A percentile compares a stretch with the other conserved stretches of the same genome.
Evolutionary conservation across 2,888 invertebrate genomes (phyloP).

Genomic region (Aphrophora alni): DNA sequence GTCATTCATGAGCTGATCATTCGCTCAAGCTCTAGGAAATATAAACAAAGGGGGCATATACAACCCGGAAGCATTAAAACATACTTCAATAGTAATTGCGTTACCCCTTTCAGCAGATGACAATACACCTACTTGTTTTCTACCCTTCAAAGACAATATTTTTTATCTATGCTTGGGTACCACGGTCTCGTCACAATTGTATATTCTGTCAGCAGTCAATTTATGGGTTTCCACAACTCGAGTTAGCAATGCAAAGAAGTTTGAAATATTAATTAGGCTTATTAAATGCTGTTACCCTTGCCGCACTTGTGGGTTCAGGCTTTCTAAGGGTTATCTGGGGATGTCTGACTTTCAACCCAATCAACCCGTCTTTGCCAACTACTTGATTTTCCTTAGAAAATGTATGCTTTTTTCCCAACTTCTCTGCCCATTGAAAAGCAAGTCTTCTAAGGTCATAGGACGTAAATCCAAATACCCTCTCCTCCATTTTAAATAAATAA

Average conservation of each 20-base stretch:
- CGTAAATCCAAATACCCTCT: no score
- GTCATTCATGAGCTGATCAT: conserved; percentile 49
- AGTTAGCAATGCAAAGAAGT: conserved; percentile 44
- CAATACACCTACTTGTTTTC: conserved; percentile 42
- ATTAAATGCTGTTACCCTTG: conserved; percentile 48
- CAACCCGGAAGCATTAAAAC: conserved; percentile 47
- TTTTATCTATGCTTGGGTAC: conserved; percentile 47
- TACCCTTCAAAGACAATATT: conserved; percentile 46
- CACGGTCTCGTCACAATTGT: conserved; percentile 50
- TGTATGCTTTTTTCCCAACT: no score
- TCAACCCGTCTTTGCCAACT: no score
- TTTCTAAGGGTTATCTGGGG: no score
- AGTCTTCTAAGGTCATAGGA: no score
- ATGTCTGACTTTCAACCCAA: no score
- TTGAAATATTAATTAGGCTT: conserved; percentile 44
- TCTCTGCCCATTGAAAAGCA: no score
- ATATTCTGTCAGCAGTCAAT: conserved; percentile 48
- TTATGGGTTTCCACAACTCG: conserved; percentile 43
- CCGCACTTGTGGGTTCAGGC: no score
- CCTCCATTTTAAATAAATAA: no score
- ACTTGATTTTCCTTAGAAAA: no score
- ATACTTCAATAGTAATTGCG: conserved; percentile 49
- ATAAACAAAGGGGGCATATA: conserved; percentile 52
- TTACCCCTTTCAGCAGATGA: conserved; percentile 48
- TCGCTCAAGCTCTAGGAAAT: conserved; percentile 45